These are phyloP conservation scores for Corapipo altera DNA, from an alignment of 2,113 vertebrate genomes.

Conservation along the genomic window DNA sequence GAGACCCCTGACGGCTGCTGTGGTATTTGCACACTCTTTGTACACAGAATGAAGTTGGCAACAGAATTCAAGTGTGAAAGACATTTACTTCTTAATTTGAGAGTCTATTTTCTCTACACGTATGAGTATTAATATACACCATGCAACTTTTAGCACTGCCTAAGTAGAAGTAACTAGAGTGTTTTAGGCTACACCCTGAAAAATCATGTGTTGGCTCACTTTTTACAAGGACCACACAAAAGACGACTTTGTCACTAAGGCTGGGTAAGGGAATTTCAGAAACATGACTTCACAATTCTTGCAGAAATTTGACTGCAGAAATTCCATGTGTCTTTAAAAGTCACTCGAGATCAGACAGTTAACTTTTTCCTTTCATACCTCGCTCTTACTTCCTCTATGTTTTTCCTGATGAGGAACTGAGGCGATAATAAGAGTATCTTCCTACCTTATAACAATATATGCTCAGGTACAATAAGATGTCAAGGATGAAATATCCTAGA, in stretches of 20 bases:
- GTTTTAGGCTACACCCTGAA: not conserved
- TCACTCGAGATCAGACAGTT: not conserved
- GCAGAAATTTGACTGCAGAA: not conserved
- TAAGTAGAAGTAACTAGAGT: not conserved
- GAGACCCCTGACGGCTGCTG: conserved; percentile 70
- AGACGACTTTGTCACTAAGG: not conserved
- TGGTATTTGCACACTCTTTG: conserved; percentile 1
- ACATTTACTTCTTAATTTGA: not conserved
- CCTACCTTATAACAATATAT: not conserved
- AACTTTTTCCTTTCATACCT: not conserved
- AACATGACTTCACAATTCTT: not conserved
- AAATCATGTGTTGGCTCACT: not conserved
- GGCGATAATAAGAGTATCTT: not conserved
- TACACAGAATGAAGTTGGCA: not conserved
- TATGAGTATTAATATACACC: not conserved
- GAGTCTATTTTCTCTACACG: not conserved
- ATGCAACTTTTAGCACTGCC: not conserved
- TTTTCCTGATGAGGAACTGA: not conserved
- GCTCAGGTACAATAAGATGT: not conserved
- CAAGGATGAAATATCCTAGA: not conserved
- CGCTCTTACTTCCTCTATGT: not conserved
- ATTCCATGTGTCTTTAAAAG: not conserved
- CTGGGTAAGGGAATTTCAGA: not conserved
- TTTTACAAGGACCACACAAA: not conserved
- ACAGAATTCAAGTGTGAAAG: not conserved